Conservation (phyloP, 1,140 invertebrate genomes). For the Contarinia nasturtii region DNA sequence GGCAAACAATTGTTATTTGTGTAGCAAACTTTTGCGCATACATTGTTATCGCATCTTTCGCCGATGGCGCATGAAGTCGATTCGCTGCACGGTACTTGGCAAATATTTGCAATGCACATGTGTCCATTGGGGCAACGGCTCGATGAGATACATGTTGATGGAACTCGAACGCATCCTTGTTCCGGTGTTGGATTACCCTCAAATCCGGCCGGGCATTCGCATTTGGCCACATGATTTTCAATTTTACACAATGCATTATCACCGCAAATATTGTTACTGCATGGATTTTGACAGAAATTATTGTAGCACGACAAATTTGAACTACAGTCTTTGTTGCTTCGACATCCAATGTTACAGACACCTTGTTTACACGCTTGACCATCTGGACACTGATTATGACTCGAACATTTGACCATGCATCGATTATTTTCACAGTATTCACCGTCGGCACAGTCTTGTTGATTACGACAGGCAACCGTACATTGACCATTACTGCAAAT, state of each 20-base stretch:
- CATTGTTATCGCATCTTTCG: slow-evolving; percentile 57
- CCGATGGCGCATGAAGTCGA: slow-evolving; percentile 55
- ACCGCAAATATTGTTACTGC: slow-evolving; percentile 55
- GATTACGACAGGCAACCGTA: slow-evolving; percentile 56
- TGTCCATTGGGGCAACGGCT: slow-evolving; percentile 51
- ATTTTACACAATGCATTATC: slow-evolving; percentile 65
- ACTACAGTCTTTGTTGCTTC: slow-evolving; percentile 60
- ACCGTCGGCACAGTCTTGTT: slow-evolving; percentile 55
- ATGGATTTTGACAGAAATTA: slow-evolving; percentile 69
- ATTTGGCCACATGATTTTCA: slow-evolving; percentile 45
- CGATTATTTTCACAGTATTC: slow-evolving; percentile 62
- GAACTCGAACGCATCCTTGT: slow-evolving; percentile 67
- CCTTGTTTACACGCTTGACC: slow-evolving; percentile 64
- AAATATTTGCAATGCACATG: slow-evolving; percentile 51
- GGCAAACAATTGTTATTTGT: slow-evolving; percentile 72
- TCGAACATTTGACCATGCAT: slow-evolving; percentile 54
- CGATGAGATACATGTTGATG: slow-evolving; percentile 37
- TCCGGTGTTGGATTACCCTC: slow-evolving; percentile 72
- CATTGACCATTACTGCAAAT: slow-evolving; percentile 69
- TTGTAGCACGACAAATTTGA: slow-evolving; percentile 57
- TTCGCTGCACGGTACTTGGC: slow-evolving; percentile 52
- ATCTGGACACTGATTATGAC: slow-evolving; percentile 57
- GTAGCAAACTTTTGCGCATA: slow-evolving; percentile 72
- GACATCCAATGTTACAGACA: slow-evolving; percentile 61
- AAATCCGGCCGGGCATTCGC: slow-evolving; percentile 64